phyloP scores from a whole-genome alignment of 2,888 invertebrate species.

The Lordiphosa andalusiaca region DNA sequence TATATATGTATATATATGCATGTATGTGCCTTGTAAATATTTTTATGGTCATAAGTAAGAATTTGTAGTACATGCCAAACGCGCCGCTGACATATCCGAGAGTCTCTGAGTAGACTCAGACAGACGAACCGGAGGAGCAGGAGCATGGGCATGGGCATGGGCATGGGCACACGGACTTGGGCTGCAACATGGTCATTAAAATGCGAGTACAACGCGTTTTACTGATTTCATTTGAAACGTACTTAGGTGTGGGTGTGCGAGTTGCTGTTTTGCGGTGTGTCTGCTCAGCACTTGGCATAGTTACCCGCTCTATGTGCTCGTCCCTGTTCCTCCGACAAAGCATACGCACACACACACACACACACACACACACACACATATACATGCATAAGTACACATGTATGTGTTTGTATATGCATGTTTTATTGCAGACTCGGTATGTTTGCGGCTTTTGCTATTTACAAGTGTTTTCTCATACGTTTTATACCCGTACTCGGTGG shows the following conservation, averaged over 20 bases:
- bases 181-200: slow-evolving; percentile 62
- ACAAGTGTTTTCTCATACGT: slow-evolving; percentile 61
- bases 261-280: slow-evolving; percentile 31
- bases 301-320: slow-evolving; percentile 33
- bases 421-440: slow-evolving; percentile 68
- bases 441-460: slow-evolving; percentile 68
- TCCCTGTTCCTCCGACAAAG: neutral
- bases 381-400: slow-evolving; percentile 6
- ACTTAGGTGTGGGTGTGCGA: slow-evolving; percentile 12
- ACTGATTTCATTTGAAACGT: slow-evolving; percentile 66
- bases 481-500: slow-evolving; percentile 13
- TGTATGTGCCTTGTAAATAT: slow-evolving; percentile 62
- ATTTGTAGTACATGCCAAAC: slow-evolving; percentile 51
- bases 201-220: slow-evolving; percentile 75
- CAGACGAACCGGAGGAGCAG: slow-evolving; percentile 16
- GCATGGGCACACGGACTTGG: slow-evolving; percentile 33
- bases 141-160: slow-evolving; percentile 19
- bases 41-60: slow-evolving; percentile 76
- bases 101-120: slow-evolving; percentile 3
- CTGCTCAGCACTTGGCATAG: slow-evolving; percentile 57
- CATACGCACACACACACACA: slow-evolving; percentile 24
- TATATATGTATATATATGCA: slow-evolving; percentile 30
- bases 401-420: slow-evolving; percentile 61
- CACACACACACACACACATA: slow-evolving; percentile 27
- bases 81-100: slow-evolving; percentile 40